Percentiles rank a stretch among this genome's conserved stretches.
Conservation (phyloP, 2,888 invertebrate species). For the Thymelicus acteon region DNA sequence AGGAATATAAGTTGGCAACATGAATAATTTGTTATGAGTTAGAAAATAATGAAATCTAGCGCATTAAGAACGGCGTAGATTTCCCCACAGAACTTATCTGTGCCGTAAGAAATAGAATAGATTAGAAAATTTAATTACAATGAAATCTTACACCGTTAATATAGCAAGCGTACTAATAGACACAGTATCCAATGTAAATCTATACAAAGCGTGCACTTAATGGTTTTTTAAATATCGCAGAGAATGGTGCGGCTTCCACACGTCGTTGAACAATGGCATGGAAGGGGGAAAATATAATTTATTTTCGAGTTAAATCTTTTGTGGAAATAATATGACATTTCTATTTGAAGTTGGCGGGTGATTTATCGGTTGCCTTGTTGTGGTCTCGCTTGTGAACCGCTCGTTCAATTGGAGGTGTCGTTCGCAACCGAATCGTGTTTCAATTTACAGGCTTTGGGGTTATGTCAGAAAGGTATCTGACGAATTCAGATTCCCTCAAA, state of each 20-base stretch:
- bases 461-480: constrained; percentile 27
- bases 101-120: too few relatives aligned
- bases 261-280: constrained; percentile 78
- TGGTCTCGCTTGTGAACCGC: constrained; percentile 59
- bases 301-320: constrained; percentile 86
- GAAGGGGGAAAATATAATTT: constrained; percentile 83
- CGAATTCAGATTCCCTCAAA: constrained; percentile 32
- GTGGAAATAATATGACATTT: constrained; percentile 86
- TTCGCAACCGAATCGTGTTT: constrained; percentile 57
- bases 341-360: constrained; percentile 83
- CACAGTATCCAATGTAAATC: constrained; percentile 47
- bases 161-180: constrained; percentile 22
- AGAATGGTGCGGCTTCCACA: constrained; percentile 77
- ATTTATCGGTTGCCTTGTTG: constrained; percentile 81
- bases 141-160: background rate
- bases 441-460: constrained; percentile 55
- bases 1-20: too few relatives aligned
- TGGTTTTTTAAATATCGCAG: constrained; percentile 83
- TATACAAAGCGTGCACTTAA: constrained; percentile 79
- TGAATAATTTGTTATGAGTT: too few relatives aligned
- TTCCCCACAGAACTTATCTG: too few relatives aligned
- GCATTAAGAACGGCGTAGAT: too few relatives aligned
- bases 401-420: constrained; percentile 63
- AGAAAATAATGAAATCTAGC: too few relatives aligned
- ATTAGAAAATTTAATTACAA: background rate